Conservation (phyloP, 2,888 invertebrate genomes). For the Theretra japonica region DNA sequence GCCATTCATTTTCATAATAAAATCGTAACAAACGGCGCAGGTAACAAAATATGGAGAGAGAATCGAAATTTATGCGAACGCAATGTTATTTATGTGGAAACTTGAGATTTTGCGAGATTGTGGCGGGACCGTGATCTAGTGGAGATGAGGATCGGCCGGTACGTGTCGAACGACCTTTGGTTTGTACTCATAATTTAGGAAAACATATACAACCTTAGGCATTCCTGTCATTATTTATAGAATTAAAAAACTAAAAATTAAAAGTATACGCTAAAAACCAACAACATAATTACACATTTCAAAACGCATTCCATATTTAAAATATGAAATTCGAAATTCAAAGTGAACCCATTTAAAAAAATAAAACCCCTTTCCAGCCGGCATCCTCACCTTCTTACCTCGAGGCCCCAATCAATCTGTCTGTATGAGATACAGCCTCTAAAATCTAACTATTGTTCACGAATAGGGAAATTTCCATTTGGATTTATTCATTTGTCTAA, state of each 20-base stretch:
- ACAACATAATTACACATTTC: not conserved
- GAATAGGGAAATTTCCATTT: constrained; percentile 83
- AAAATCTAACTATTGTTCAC: constrained; percentile 84
- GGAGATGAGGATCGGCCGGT: not conserved
- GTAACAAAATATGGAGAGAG: constrained; percentile 84
- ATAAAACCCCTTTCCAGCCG: constrained; percentile 30
- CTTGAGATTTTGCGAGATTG: constrained; percentile 61
- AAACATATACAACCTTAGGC: not conserved
- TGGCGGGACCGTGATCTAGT: constrained; percentile 12
- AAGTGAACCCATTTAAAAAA: constrained; percentile 4
- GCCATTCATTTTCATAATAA: constrained; percentile 85
- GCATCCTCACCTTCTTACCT: constrained; percentile 65
- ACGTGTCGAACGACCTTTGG: constrained; percentile 1
- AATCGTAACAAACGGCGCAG: constrained; percentile 83
- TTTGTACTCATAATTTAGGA: not conserved
- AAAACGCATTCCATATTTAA: constrained; percentile 16
- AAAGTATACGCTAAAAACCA: too few species aligned
- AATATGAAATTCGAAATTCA: constrained; percentile 6
- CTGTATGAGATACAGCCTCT: constrained; percentile 82
- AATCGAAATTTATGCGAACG: constrained; percentile 77
- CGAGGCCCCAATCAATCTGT: constrained; percentile 82
- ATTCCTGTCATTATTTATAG: not conserved
- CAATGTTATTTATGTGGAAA: constrained; percentile 74
- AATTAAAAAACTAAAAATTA: not conserved
- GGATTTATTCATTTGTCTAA: constrained; percentile 85